phyloP scores from a whole-genome alignment of 2,797 vertebrate genomes.

The Argentina silus region DNA sequence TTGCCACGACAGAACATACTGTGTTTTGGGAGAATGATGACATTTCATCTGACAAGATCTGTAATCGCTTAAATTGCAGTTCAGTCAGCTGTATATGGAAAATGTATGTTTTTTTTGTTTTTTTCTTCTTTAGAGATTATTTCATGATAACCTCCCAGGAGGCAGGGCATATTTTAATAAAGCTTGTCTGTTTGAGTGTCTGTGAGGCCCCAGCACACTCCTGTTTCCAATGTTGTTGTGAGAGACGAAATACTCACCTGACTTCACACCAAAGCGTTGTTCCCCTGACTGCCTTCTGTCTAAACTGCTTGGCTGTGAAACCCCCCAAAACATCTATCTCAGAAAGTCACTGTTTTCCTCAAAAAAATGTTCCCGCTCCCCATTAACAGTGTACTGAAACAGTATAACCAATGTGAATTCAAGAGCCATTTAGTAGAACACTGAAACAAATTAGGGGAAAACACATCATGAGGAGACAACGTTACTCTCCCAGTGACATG shows the following conservation, averaged over 20 bases:
- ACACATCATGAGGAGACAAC: neutral
- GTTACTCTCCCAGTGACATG: neutral
- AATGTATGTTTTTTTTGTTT: constrained; percentile 13
- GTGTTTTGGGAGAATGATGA: constrained; percentile 26
- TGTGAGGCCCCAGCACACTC: neutral
- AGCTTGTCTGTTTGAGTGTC: neutral
- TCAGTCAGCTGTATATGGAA: constrained; percentile 40
- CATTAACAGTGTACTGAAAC: neutral
- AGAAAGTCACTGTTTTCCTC: neutral
- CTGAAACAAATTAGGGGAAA: neutral
- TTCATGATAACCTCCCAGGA: constrained; percentile 46
- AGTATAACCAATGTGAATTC: neutral
- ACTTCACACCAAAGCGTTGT: constrained; percentile 4
- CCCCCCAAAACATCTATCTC: neutral
- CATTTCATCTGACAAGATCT: constrained; percentile 49
- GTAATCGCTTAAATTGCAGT: constrained; percentile 49
- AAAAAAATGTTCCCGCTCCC: neutral
- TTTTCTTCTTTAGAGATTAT: constrained; percentile 34
- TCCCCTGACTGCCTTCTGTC: constrained; percentile 10
- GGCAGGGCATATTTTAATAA: constrained; percentile 41
- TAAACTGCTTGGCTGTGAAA: neutral
- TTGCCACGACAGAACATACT: constrained; percentile 27
- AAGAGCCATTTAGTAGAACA: neutral
- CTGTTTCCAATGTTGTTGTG: constrained; percentile 11
- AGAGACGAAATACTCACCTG: constrained; percentile 23